phyloP scores from a whole-genome alignment of 2,797 vertebrate genomes.

The Salarias fasciatus region DNA sequence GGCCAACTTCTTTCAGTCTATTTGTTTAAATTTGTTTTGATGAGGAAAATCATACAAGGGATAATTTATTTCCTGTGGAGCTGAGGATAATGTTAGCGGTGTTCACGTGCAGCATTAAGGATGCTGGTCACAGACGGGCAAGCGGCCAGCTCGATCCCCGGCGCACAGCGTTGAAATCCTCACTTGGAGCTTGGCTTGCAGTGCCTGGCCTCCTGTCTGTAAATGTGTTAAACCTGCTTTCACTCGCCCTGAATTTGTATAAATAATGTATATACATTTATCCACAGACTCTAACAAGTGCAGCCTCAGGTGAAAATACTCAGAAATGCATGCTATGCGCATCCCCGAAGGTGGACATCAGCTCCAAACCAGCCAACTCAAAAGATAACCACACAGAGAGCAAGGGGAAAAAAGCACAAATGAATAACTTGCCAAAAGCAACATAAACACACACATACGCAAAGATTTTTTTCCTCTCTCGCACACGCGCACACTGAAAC shows the following conservation, averaged over 20 bases:
- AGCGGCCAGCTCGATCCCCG: conserved; percentile 60
- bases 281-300: conserved; percentile 82
- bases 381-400: conserved; percentile 75
- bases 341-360: conserved; percentile 80
- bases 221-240: conserved; percentile 80
- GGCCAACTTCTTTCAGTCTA: conserved; percentile 2
- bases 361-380: conserved; percentile 72
- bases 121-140: conserved; percentile 68
- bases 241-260: conserved; percentile 81
- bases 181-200: conserved; percentile 74
- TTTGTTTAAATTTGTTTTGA: not conserved
- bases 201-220: conserved; percentile 76
- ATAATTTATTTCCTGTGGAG: conserved; percentile 22
- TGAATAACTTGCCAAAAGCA: conserved; percentile 80
- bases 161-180: conserved; percentile 50
- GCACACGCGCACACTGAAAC: not conserved
- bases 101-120: conserved; percentile 55
- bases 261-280: conserved; percentile 86
- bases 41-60: conserved; percentile 12
- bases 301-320: conserved; percentile 83
- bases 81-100: conserved; percentile 29
- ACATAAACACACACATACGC: conserved; percentile 60
- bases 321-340: conserved; percentile 80
- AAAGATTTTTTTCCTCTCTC: conserved; percentile 1
- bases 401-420: conserved; percentile 55